Percentiles rank a stretch among this genome's conserved stretches.
These are phyloP conservation scores for Orchesella flavescens DNA, from an alignment of 2,888 invertebrate genomes.

Conservation along the genomic window DNA sequence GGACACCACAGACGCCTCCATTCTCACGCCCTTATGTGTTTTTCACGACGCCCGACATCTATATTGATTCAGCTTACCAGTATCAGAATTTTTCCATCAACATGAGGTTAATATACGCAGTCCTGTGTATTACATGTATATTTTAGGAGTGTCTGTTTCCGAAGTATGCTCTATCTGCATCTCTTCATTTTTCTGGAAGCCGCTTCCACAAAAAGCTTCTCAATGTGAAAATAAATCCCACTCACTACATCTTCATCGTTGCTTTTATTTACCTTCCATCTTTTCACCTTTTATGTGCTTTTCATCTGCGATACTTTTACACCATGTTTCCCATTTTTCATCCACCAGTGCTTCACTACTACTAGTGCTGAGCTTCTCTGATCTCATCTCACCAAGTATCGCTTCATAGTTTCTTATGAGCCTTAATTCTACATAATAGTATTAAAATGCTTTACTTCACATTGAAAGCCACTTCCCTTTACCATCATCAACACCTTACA, in stretches of 20 bases:
- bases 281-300: conserved; percentile 49
- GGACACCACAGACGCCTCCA: conserved; percentile 72
- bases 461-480: conserved; percentile 44
- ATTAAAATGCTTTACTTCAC: neutral
- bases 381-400: neutral
- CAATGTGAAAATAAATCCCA: conserved; percentile 42
- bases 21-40: conserved; percentile 72
- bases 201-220: conserved; percentile 27
- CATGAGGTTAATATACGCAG: conserved; percentile 4
- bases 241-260: conserved; percentile 31
- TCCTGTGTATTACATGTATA: conserved; percentile 18
- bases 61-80: conserved; percentile 71
- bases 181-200: conserved; percentile 18
- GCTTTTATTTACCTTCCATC: conserved; percentile 50
- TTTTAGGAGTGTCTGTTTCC: neutral
- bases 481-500: conserved; percentile 45
- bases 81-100: neutral
- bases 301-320: conserved; percentile 47
- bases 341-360: conserved; percentile 39
- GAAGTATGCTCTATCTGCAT: conserved; percentile 39
- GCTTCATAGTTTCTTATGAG: no score
- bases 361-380: neutral
- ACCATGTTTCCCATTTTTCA: conserved; percentile 46
- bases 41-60: conserved; percentile 72
- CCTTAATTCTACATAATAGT: no score